phyloP scores from a whole-genome alignment of 2,113 vertebrate species.

The Rattus norvegicus region DNA sequence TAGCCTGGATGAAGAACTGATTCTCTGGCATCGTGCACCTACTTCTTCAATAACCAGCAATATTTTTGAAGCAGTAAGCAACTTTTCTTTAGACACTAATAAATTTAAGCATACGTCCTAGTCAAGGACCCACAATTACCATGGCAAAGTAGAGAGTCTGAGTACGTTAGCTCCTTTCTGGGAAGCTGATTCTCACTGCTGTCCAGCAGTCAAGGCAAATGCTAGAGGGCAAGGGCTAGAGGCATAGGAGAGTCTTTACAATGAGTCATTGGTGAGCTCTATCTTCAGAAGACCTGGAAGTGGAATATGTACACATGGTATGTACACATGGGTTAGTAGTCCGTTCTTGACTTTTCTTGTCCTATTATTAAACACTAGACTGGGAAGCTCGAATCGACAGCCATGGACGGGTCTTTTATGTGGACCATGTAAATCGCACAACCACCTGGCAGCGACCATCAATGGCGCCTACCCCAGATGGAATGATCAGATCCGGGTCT shows the following conservation, averaged over 20 bases:
- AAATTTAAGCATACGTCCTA: background rate
- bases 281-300: constrained; percentile 11
- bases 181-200: background rate
- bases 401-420: constrained; percentile 97
- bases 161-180: background rate
- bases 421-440: constrained; percentile 97
- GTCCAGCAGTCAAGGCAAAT: background rate
- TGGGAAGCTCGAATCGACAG: constrained; percentile 99
- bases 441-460: constrained; percentile 98
- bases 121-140: background rate
- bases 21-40: background rate
- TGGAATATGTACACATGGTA: background rate
- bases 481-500: constrained; percentile 94
- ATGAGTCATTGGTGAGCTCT: constrained; percentile 36
- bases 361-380: constrained; percentile 87
- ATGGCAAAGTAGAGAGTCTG: background rate
- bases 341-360: constrained; percentile 73
- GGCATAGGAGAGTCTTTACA: background rate
- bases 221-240: background rate
- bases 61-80: constrained; percentile 40
- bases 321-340: background rate
- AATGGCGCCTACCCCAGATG: constrained; percentile 88
- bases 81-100: constrained; percentile 14
- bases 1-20: background rate
- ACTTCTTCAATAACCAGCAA: background rate